phyloP scores from a whole-genome alignment of 2,797 vertebrate species.

The Bradypus variegatus region DNA sequence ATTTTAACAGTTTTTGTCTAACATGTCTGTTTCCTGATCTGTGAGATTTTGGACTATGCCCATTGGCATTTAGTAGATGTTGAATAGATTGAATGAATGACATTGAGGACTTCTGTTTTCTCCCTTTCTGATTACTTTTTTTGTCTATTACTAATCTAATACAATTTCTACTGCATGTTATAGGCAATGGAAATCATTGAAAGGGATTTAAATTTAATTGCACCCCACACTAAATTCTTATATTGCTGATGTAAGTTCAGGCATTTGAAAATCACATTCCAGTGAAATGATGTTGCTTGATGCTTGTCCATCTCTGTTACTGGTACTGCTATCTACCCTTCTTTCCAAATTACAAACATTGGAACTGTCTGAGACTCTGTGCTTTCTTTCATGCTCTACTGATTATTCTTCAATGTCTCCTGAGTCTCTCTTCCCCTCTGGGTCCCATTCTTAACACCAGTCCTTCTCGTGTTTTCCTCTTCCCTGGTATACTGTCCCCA shows the following conservation, averaged over 20 bases:
- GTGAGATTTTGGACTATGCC: neutral
- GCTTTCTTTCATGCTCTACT: neutral
- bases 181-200: conserved; percentile 10
- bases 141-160: conserved; percentile 27
- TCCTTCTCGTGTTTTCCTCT: neutral
- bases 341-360: neutral
- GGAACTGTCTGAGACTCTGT: neutral
- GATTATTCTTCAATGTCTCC: neutral
- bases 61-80: neutral
- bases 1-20: neutral
- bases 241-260: neutral
- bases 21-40: neutral
- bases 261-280: conserved; percentile 12
- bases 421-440: neutral
- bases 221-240: neutral
- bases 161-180: neutral
- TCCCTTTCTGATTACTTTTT: neutral
- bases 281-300: neutral
- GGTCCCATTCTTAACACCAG: neutral
- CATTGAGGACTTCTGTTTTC: neutral
- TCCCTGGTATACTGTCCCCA: neutral
- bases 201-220: conserved; percentile 19
- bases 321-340: neutral
- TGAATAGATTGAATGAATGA: neutral
- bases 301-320: conserved; percentile 1